phyloP scores from a whole-genome alignment of 1,140 invertebrate species.

The Calliopsis andreniformis region DNA sequence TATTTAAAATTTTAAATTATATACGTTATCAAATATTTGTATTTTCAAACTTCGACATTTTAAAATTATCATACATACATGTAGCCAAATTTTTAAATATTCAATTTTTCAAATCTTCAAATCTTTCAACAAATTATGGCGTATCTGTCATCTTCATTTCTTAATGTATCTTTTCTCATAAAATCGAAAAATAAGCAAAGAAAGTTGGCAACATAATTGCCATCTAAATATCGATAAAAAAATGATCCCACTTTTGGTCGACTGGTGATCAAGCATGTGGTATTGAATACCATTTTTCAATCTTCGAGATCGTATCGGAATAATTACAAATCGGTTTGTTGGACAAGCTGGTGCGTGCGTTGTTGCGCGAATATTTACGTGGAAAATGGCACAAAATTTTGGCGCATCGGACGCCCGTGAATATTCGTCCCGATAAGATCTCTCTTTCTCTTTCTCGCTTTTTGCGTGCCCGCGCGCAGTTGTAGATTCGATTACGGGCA shows the following conservation, averaged over 20 bases:
- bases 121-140: too few relatives aligned
- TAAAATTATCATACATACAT: too few relatives aligned
- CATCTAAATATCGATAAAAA: not conserved
- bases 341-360: conserved; percentile 27
- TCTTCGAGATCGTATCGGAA: conserved; percentile 19
- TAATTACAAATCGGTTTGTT: conserved; percentile 38
- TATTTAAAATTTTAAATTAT: too few relatives aligned
- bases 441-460: conserved; percentile 1
- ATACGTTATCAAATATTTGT: too few relatives aligned
- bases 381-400: conserved; percentile 28
- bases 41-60: too few relatives aligned
- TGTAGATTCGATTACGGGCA: conserved; percentile 38
- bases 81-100: too few relatives aligned
- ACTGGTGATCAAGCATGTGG: not conserved
- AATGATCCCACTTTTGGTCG: not conserved
- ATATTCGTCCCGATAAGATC: conserved; percentile 36
- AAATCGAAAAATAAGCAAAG: too few relatives aligned
- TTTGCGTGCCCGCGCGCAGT: too few relatives aligned
- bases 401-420: conserved; percentile 15
- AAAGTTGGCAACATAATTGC: too few relatives aligned
- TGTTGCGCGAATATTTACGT: conserved; percentile 16
- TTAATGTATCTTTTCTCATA: too few relatives aligned
- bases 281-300: conserved; percentile 11
- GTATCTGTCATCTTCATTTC: too few relatives aligned
- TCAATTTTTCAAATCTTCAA: too few relatives aligned